A percentile compares a stretch with the other conserved stretches of the same genome.
phyloP scores from a whole-genome alignment of 1,140 invertebrate species.

The Polypedilum vanderplanki region DNA sequence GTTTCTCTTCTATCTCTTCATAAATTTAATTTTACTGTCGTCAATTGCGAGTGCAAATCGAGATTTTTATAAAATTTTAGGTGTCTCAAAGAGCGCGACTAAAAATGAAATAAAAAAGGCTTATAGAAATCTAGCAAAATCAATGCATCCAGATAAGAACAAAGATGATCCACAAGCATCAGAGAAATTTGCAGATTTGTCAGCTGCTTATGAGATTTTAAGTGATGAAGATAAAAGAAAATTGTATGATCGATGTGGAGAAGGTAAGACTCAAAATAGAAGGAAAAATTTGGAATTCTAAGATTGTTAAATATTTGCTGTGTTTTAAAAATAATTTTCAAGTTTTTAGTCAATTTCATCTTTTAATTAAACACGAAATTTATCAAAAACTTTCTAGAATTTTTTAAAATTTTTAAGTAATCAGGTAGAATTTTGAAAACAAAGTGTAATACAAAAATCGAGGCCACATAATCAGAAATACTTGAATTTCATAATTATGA shows the following conservation, averaged over 20 bases:
- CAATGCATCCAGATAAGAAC: slow-evolving; percentile 98
- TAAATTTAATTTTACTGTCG: slow-evolving; percentile 27
- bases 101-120: slow-evolving; percentile 97
- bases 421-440: too few relatives aligned
- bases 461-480: too few relatives aligned
- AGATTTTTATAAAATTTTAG: slow-evolving; percentile 95
- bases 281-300: slow-evolving; percentile 67
- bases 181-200: slow-evolving; percentile 91
- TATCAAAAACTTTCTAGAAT: too few relatives aligned
- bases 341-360: too few relatives aligned
- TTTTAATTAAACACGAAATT: too few relatives aligned
- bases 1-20: too few relatives aligned
- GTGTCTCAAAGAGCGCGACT: slow-evolving; percentile 72
- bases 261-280: slow-evolving; percentile 91
- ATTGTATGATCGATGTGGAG: slow-evolving; percentile 92
- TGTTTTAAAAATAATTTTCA: too few relatives aligned
- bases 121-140: slow-evolving; percentile 90
- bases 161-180: slow-evolving; percentile 87
- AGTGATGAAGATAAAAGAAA: slow-evolving; percentile 91
- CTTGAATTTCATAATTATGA: too few relatives aligned
- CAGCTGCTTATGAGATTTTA: slow-evolving; percentile 94
- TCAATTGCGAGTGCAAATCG: slow-evolving; percentile 41
- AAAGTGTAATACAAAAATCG: too few relatives aligned
- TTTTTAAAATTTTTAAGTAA: too few relatives aligned
- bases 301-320: too few relatives aligned